These are phyloP conservation scores for Falco novaeseelandiae DNA, from an alignment of 2,797 vertebrate species.

Conservation along the genomic window DNA sequence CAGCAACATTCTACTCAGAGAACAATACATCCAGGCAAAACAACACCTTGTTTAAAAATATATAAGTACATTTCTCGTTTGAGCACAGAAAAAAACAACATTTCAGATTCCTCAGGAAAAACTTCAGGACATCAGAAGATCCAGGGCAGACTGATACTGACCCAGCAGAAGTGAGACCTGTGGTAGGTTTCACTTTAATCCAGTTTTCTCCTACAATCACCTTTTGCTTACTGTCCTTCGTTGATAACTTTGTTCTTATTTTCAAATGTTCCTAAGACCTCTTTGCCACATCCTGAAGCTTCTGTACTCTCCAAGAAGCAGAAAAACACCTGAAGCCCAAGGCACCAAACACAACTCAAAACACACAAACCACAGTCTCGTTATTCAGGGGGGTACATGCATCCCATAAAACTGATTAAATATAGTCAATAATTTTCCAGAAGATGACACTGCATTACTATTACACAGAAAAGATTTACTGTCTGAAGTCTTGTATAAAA, in stretches of 20 bases:
- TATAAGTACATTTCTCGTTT: background rate
- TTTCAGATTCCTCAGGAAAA: slow-evolving; percentile 18
- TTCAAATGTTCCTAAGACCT: background rate
- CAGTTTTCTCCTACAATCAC: background rate
- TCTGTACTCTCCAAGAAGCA: background rate
- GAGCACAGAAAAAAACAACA: background rate
- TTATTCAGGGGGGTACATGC: background rate
- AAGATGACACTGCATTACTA: background rate
- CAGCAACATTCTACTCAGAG: background rate
- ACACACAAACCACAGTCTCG: background rate
- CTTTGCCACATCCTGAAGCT: background rate
- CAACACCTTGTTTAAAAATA: slow-evolving; percentile 51
- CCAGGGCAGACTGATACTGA: background rate
- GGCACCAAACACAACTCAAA: background rate
- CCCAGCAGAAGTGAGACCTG: background rate
- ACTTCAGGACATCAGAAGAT: background rate
- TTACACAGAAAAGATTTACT: background rate
- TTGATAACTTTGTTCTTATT: background rate
- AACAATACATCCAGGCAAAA: slow-evolving; percentile 24
- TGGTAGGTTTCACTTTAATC: background rate
- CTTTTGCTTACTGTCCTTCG: background rate
- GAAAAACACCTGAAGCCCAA: background rate
- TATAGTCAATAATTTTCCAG: background rate
- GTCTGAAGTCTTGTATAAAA: background rate
- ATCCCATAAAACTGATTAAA: background rate